Conservation (phyloP, 2,888 invertebrate species). For the Epiblema foenella region DNA sequence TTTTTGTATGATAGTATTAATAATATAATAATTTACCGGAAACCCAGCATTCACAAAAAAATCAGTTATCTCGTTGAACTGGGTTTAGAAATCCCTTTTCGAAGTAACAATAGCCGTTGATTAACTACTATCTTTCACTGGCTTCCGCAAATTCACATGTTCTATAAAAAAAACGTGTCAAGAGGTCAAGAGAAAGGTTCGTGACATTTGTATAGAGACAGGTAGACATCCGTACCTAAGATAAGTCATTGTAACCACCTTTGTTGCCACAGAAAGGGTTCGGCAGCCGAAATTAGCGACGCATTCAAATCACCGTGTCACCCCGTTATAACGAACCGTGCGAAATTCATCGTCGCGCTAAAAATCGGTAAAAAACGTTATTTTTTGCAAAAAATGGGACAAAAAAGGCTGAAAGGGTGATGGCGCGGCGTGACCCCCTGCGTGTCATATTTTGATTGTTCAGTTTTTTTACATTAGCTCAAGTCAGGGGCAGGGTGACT, state of each 20-base stretch:
- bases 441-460: slow-evolving; percentile 62
- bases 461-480: slow-evolving; percentile 51
- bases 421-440: slow-evolving; percentile 62
- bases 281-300: slow-evolving; percentile 75
- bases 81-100: slow-evolving; percentile 43
- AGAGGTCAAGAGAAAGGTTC: slow-evolving; percentile 74
- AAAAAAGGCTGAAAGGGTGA: slow-evolving; percentile 65
- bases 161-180: slow-evolving; percentile 64
- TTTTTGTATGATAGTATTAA: neutral
- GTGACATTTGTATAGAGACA: slow-evolving; percentile 66
- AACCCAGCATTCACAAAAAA: slow-evolving; percentile 2
- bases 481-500: slow-evolving; percentile 48
- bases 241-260: slow-evolving; percentile 61
- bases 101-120: slow-evolving; percentile 58
- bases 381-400: slow-evolving; percentile 49
- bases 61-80: neutral
- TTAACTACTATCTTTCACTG: slow-evolving; percentile 57
- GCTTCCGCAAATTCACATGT: slow-evolving; percentile 60
- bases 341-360: slow-evolving; percentile 67
- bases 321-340: slow-evolving; percentile 77
- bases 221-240: slow-evolving; percentile 66
- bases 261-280: slow-evolving; percentile 70
- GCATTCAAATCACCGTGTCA: slow-evolving; percentile 77
- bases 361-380: slow-evolving; percentile 56
- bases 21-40: neutral